Evolutionary conservation across 1,140 invertebrate genomes (phyloP).

Genomic region (Listronotus oregonensis): DNA sequence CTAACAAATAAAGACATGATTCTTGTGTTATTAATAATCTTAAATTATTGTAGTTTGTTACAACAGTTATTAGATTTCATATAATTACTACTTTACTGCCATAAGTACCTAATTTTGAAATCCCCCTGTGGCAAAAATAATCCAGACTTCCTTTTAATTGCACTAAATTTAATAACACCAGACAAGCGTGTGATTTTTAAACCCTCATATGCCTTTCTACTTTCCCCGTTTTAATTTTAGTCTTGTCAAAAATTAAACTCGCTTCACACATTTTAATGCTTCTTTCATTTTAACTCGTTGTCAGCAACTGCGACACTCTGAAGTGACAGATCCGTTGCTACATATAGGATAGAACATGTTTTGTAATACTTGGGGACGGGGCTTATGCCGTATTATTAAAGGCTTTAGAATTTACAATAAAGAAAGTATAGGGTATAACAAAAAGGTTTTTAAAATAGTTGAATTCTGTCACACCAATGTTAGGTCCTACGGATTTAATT

Average conservation of each 20-base stretch:
- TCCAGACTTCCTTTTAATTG: neutral
- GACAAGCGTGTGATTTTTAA: constrained; percentile 20
- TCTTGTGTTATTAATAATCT: no score
- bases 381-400: no score
- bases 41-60: no score
- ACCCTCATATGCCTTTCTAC: constrained; percentile 16
- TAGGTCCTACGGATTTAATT: no score
- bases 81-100: no score
- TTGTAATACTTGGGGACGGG: neutral
- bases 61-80: no score
- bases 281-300: constrained; percentile 18
- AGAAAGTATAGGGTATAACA: no score
- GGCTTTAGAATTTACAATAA: no score
- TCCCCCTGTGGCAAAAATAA: constrained; percentile 4
- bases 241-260: constrained; percentile 30
- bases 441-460: no score
- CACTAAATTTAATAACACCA: constrained; percentile 18
- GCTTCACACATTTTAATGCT: constrained; percentile 28
- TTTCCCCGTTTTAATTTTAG: constrained; percentile 19
- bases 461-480: no score
- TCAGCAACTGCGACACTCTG: constrained; percentile 18
- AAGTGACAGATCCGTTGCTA: constrained; percentile 18
- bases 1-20: no score
- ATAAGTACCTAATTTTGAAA: no score
- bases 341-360: constrained; percentile 6